Conservation (phyloP, 2,797 vertebrate genomes). For the Danio aesculapii region DNA sequence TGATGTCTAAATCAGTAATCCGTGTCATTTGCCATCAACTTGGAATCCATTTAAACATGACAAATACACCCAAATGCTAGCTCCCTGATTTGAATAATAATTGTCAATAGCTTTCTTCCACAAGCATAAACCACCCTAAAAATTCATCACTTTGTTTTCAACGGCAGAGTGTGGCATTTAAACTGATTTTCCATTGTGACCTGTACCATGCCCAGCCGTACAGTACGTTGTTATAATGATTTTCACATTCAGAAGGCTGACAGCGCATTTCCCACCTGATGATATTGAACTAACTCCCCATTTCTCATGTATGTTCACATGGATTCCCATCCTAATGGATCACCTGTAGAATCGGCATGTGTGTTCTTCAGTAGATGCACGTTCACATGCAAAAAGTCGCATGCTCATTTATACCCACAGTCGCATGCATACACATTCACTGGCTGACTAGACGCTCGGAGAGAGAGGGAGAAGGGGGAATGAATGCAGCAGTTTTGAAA, state of each 20-base stretch:
- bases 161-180: background rate
- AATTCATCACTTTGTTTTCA: background rate
- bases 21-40: too few relatives aligned
- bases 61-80: too few relatives aligned
- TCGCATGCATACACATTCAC: constrained; percentile 29
- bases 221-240: background rate
- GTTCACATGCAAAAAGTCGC: constrained; percentile 9
- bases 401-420: constrained; percentile 40
- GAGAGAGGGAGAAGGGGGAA: constrained; percentile 57
- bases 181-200: background rate
- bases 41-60: too few relatives aligned
- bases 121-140: background rate
- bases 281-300: background rate
- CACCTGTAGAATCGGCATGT: background rate
- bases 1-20: too few relatives aligned
- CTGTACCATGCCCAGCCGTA: background rate
- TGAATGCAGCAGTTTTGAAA: constrained; percentile 76
- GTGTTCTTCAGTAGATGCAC: background rate
- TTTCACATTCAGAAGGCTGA: background rate
- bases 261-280: constrained; percentile 7
- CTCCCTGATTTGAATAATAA: background rate
- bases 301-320: background rate
- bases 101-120: background rate
- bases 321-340: background rate
- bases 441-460: constrained; percentile 41